These are phyloP conservation scores for Drymonia ruficornis DNA, from an alignment of 2,888 invertebrate genomes.

Conservation along the genomic window DNA sequence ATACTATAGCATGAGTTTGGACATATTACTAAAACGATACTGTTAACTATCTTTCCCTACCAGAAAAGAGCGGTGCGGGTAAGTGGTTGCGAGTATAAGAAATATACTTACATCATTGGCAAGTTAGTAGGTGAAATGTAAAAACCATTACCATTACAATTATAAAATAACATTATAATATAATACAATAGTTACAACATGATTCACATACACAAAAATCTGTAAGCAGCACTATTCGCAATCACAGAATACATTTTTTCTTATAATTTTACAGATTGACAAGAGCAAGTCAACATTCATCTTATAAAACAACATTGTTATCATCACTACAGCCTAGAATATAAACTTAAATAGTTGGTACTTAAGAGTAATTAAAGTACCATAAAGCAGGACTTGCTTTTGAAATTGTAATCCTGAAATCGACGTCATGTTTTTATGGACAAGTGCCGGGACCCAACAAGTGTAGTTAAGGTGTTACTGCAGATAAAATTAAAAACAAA, in stretches of 20 bases:
- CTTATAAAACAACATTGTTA: slow-evolving; percentile 42
- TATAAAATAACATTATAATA: too few species aligned
- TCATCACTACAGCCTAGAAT: slow-evolving; percentile 50
- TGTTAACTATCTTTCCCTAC: too few species aligned
- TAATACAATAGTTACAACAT: too few species aligned
- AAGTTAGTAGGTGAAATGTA: too few species aligned
- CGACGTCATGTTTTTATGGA: slow-evolving; percentile 38
- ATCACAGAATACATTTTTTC: too few species aligned
- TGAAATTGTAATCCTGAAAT: neutral
- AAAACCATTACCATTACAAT: too few species aligned
- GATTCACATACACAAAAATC: too few species aligned
- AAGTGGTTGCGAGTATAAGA: neutral
- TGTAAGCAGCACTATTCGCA: too few species aligned
- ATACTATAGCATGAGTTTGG: too few species aligned
- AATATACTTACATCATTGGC: neutral
- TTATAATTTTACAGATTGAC: slow-evolving; percentile 41
- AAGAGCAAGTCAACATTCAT: slow-evolving; percentile 30
- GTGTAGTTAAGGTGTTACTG: slow-evolving; percentile 38
- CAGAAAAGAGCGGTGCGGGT: too few species aligned
- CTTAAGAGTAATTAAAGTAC: neutral
- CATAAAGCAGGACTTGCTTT: neutral
- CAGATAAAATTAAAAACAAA: slow-evolving; percentile 39
- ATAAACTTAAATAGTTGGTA: neutral
- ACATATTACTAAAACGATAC: too few species aligned
- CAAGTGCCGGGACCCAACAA: slow-evolving; percentile 61